phyloP scores from a whole-genome alignment of 2,797 vertebrate genomes.

The Poecilia velifera region DNA sequence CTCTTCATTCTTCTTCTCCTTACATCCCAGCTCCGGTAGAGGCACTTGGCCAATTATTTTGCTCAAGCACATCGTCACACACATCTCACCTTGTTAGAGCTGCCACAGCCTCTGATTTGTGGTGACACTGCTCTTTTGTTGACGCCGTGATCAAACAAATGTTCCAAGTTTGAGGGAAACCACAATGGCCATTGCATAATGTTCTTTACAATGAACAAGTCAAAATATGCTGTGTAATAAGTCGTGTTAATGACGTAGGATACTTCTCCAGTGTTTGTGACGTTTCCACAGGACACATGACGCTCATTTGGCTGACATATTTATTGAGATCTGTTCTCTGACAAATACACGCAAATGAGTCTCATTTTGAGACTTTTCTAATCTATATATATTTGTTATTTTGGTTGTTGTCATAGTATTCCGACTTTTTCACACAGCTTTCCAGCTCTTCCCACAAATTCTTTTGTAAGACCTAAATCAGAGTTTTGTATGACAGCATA shows the following conservation, averaged over 20 bases:
- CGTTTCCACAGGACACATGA: not conserved
- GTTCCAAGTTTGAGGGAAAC: conserved; percentile 20
- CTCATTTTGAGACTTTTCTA: not conserved
- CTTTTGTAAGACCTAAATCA: not conserved
- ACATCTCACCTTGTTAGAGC: conserved; percentile 13
- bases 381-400: not conserved
- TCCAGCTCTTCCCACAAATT: not conserved
- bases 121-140: conserved; percentile 34
- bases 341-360: not conserved
- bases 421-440: not conserved
- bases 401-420: not conserved
- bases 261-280: not conserved
- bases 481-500: not conserved
- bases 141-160: conserved; percentile 34
- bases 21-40: conserved; percentile 42
- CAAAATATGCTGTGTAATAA: too few species aligned
- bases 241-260: too few species aligned
- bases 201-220: not conserved
- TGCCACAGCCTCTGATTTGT: conserved; percentile 22
- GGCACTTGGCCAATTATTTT: conserved; percentile 43
- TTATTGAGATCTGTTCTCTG: not conserved
- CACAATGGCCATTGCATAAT: conserved; percentile 20
- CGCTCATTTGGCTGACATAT: not conserved
- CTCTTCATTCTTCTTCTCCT: conserved; percentile 53
- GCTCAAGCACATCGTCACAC: conserved; percentile 37